phyloP scores from a whole-genome alignment of 2,113 vertebrate genomes.

The Perca fluviatilis region DNA sequence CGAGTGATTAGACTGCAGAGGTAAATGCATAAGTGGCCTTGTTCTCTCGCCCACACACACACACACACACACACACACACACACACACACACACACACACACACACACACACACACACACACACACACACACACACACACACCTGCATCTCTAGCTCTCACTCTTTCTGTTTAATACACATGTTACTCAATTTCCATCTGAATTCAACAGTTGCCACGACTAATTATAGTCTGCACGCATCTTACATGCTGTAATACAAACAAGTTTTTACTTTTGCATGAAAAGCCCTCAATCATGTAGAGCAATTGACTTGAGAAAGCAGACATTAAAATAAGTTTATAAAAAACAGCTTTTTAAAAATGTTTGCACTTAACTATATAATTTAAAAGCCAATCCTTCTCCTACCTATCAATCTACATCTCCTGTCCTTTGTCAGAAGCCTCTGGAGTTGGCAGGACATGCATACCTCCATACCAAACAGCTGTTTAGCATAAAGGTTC shows the following conservation, averaged over 20 bases:
- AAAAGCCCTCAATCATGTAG: not conserved
- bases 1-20: constrained; percentile 65
- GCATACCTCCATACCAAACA: constrained; percentile 58
- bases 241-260: not conserved
- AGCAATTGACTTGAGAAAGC: not conserved
- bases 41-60: constrained; percentile 59
- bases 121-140: no score
- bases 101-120: no score
- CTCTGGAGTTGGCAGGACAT: constrained; percentile 8
- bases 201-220: constrained; percentile 23
- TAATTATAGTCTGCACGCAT: not conserved
- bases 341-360: not conserved
- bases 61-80: constrained; percentile 30
- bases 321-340: not conserved
- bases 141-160: constrained; percentile 17
- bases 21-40: constrained; percentile 64
- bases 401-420: not conserved
- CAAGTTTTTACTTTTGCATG: not conserved
- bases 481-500: constrained; percentile 66
- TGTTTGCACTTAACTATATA: not conserved
- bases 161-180: not conserved
- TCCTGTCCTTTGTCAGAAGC: constrained; percentile 19
- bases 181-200: constrained; percentile 4
- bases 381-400: not conserved
- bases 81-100: no score